These are phyloP conservation scores for Xenopus borealis DNA, from an alignment of 2,113 vertebrate species.

Conservation along the genomic window DNA sequence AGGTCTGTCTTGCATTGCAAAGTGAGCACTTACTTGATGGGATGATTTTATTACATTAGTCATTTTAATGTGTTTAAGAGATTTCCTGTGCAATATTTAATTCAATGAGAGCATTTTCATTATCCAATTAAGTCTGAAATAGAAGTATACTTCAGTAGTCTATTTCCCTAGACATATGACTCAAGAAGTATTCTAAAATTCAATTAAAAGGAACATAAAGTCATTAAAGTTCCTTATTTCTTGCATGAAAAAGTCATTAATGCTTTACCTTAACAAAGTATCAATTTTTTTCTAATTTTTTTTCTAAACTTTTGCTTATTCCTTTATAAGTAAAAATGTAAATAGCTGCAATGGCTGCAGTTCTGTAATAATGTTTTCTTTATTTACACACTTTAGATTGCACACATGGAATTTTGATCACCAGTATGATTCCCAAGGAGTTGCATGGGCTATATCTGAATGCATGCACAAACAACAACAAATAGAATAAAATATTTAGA, in stretches of 20 bases:
- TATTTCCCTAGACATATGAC: constrained; percentile 38
- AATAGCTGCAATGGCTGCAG: too few relatives aligned
- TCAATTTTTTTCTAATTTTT: too few relatives aligned
- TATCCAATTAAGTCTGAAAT: constrained; percentile 38
- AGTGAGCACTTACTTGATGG: constrained; percentile 17
- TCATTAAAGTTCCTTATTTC: constrained; percentile 21
- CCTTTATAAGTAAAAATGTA: too few relatives aligned
- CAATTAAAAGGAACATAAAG: constrained; percentile 36
- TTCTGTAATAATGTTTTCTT: too few relatives aligned
- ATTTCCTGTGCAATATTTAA: constrained; percentile 34
- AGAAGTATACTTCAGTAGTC: constrained; percentile 34
- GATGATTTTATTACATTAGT: constrained; percentile 29
- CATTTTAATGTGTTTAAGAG: constrained; percentile 38
- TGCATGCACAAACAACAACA: too few relatives aligned
- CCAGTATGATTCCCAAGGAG: too few relatives aligned
- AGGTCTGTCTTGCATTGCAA: constrained; percentile 5
- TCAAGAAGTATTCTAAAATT: constrained; percentile 32
- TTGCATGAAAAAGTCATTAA: constrained; percentile 16
- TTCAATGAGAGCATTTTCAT: constrained; percentile 37
- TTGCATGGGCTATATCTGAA: too few relatives aligned
- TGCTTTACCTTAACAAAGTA: too few relatives aligned
- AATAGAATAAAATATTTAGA: too few relatives aligned
- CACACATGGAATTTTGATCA: too few relatives aligned
- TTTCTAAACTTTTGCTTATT: too few relatives aligned
- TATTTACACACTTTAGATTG: too few relatives aligned